phyloP scores from a whole-genome alignment of 2,797 vertebrate species.

The Poecilia wingei region DNA sequence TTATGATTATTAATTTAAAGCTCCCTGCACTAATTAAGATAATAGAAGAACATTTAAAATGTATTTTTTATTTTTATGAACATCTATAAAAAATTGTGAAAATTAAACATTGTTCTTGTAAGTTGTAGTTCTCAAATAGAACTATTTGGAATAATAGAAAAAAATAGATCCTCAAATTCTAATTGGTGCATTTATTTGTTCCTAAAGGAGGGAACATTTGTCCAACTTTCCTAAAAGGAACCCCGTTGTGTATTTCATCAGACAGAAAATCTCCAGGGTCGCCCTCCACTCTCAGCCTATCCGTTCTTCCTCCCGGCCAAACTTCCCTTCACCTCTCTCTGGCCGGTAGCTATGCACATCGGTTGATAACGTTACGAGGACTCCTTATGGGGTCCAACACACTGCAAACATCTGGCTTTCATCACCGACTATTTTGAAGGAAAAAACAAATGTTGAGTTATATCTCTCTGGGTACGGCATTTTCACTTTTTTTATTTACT shows the following conservation, averaged over 20 bases:
- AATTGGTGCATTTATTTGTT: not conserved
- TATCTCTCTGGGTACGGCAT: constrained; percentile 48
- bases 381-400: constrained; percentile 47
- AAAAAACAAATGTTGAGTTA: constrained; percentile 44
- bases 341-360: constrained; percentile 59
- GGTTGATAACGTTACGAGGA: constrained; percentile 65
- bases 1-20: no score
- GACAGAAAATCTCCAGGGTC: constrained; percentile 54
- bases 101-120: not conserved
- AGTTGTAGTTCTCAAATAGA: not conserved
- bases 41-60: not conserved
- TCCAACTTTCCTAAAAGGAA: constrained; percentile 41
- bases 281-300: constrained; percentile 43
- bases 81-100: not conserved
- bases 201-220: constrained; percentile 4
- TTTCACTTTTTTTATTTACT: constrained; percentile 11
- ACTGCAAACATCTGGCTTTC: constrained; percentile 66
- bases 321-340: constrained; percentile 53
- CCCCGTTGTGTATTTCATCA: constrained; percentile 63
- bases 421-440: constrained; percentile 53
- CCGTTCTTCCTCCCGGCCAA: constrained; percentile 37
- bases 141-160: not conserved
- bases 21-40: no score
- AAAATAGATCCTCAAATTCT: not conserved
- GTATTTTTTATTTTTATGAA: not conserved